Evolutionary conservation across 2,888 invertebrate genomes (phyloP), one percentile per base, ranked within the genome.

Genomic region (Cheilosia pagana): DNA sequence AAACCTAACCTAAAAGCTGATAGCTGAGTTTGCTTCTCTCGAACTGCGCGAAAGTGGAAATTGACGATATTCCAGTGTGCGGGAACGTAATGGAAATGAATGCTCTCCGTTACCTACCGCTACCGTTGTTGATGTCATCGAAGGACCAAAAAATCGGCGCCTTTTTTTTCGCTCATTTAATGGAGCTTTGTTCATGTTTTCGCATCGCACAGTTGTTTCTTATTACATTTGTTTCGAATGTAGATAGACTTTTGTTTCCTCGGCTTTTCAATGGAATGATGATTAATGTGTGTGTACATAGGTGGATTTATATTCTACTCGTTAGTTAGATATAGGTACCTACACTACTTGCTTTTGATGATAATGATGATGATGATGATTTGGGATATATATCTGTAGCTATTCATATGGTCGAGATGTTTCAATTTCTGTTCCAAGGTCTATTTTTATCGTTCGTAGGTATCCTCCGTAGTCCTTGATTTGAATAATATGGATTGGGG

Each of bases 71-170:
- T 68, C 53, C 68, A 77, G 39, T 31, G 31, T 12, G 31, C 14
- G 52, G 31, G 62, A 45, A 53, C 12, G 8, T 28, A 25, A n/a
- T 31, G 53, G 60, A 35, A 67, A 35, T n/a, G 16, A 39, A 10
- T 23, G 12, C 6, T 6, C 31, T 25, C 35, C 23, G 10, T 57
- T 57, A 65, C 28, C 8, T 50, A 57, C 63, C 28, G 67, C 8
- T 50, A 57, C 63, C 28, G 67, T 53, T 76, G 68, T 76, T 68
- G 76, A 76, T 76, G 76, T 76, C 67, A 76, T 67, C 68, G 59
- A 45, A 35, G 35, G 35, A 23, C 41, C 25, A 52, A 52, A 52
- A 59, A 52, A 67, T 75, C 52, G 43, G 67, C 43, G 31, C 67
- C 59, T 23, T 50, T 12, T 50, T 21, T 21, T 23, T 8, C 12